phyloP scores from a whole-genome alignment of 2,888 invertebrate species.

The Acanthosoma haemorrhoidale region DNA sequence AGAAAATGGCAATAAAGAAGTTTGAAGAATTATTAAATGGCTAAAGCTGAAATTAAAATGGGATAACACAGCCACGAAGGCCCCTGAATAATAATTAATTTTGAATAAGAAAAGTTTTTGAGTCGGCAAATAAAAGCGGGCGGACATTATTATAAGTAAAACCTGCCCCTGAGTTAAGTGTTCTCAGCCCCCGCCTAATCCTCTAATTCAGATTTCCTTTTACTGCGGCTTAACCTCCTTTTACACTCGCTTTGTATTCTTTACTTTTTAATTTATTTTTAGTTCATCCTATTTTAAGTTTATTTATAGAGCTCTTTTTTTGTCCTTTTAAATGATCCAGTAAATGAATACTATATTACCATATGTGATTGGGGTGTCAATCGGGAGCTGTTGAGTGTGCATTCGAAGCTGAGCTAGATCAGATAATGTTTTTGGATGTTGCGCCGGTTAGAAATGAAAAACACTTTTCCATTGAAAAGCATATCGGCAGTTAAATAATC shows the following conservation, averaged over 20 bases:
- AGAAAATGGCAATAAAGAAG: no score
- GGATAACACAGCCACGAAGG: neutral
- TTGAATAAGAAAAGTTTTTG: conserved; percentile 10
- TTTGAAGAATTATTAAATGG: neutral
- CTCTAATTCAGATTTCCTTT: conserved; percentile 10
- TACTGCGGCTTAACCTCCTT: conserved; percentile 1
- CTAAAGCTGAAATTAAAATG: neutral
- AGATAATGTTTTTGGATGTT: neutral
- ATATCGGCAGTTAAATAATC: no score
- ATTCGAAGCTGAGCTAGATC: no score
- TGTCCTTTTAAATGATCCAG: no score
- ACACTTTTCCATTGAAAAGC: no score
- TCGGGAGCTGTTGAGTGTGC: no score
- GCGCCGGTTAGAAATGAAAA: no score
- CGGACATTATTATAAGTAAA: conserved; percentile 7
- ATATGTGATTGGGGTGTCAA: no score
- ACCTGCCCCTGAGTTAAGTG: conserved; percentile 11
- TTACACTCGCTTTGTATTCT: conserved; percentile 1
- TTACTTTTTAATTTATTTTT: neutral
- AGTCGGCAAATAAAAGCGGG: conserved; percentile 9
- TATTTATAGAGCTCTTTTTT: no score
- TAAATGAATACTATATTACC: no score
- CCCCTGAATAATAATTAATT: neutral
- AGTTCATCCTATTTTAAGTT: neutral
- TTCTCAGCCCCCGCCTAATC: neutral